phyloP scores from a whole-genome alignment of 2,888 invertebrate genomes.

The Drosophila nigritarsus region DNA sequence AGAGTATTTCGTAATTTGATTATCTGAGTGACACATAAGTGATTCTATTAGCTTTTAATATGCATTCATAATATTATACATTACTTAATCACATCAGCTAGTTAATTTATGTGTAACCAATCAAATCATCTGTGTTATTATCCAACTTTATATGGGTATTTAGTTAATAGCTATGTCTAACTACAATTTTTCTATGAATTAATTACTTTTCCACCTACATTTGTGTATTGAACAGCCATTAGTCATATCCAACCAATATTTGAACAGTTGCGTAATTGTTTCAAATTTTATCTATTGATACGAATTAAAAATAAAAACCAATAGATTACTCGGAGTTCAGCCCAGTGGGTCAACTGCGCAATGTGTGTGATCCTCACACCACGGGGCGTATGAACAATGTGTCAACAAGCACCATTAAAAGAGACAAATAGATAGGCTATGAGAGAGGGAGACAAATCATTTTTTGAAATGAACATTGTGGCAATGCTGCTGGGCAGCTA shows the following conservation, averaged over 20 bases:
- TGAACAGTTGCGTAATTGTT: conserved; percentile 9
- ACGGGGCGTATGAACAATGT: conserved; percentile 68
- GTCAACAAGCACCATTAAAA: conserved; percentile 40
- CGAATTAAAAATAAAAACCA: conserved; percentile 4
- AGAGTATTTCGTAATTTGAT: neutral
- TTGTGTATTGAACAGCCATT: neutral
- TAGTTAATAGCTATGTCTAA: neutral
- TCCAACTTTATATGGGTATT: neutral
- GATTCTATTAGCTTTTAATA: neutral
- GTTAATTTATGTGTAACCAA: conserved; percentile 1
- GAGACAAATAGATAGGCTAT: conserved; percentile 7
- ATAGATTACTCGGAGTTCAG: conserved; percentile 4
- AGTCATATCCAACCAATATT: neutral
- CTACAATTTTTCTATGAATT: conserved; percentile 2
- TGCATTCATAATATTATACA: neutral
- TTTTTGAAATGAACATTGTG: conserved; percentile 13
- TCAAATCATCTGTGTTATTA: neutral
- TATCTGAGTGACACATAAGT: neutral
- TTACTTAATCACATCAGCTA: neutral
- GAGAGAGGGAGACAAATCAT: neutral
- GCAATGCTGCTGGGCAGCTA: conserved; percentile 14
- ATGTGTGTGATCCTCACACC: conserved; percentile 36
- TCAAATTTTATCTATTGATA: conserved; percentile 14
- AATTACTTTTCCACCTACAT: neutral
- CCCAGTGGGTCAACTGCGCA: conserved; percentile 56